Evolutionary conservation across 2,113 vertebrate species (phyloP).

Genomic region (Oxyura jamaicensis): DNA sequence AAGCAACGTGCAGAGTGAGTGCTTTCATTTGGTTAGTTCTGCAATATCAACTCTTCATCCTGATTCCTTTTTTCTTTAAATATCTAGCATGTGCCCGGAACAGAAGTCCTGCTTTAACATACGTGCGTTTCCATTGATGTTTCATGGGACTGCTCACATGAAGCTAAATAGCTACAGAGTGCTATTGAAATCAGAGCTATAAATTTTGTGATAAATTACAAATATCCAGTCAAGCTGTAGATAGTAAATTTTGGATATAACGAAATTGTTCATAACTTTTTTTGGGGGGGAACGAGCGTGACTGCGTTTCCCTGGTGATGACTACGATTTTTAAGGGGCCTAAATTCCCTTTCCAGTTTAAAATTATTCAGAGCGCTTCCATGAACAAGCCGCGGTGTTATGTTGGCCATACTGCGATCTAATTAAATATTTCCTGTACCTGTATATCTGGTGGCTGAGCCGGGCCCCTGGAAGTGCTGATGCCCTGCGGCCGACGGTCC

Average conservation of each 20-base stretch:
- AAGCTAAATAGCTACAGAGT: neutral
- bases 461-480: neutral
- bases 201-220: neutral
- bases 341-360: neutral
- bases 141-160: neutral
- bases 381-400: neutral
- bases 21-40: neutral
- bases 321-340: neutral
- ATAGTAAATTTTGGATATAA: neutral
- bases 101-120: neutral
- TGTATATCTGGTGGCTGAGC: neutral
- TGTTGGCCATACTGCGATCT: neutral
- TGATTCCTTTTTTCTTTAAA: neutral
- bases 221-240: neutral
- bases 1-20: neutral
- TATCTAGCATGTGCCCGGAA: neutral
- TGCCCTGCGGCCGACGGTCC: neutral
- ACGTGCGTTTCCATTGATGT: neutral
- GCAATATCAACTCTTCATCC: neutral
- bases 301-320: neutral
- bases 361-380: neutral
- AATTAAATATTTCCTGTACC: neutral
- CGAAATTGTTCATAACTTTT: neutral
- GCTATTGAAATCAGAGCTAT: neutral
- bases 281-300: fast-evolving